phyloP scores from a whole-genome alignment of 2,797 vertebrate species.

The Ctenopoma multispine region DNA sequence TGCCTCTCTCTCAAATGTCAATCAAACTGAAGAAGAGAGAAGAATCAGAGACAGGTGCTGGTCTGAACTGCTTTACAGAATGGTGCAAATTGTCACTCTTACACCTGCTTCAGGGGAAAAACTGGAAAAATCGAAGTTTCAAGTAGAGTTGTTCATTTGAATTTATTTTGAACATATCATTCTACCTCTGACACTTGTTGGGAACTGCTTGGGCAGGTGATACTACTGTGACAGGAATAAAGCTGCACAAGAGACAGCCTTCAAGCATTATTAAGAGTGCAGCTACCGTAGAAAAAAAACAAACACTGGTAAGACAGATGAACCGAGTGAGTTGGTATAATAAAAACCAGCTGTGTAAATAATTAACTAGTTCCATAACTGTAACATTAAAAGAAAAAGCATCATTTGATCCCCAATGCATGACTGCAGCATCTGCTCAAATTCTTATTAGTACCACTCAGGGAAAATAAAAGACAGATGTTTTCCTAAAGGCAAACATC shows the following conservation, averaged over 20 bases:
- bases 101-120: constrained; percentile 24
- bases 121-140: constrained; percentile 14
- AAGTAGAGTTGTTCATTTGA: constrained; percentile 20
- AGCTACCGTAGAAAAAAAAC: constrained; percentile 23
- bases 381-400: constrained; percentile 19
- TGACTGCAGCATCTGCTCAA: constrained; percentile 24
- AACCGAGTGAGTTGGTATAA: constrained; percentile 25
- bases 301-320: not conserved
- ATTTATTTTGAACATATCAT: constrained; percentile 19
- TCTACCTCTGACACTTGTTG: constrained; percentile 30
- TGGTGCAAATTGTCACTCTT: constrained; percentile 18
- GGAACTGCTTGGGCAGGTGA: not conserved
- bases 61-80: constrained; percentile 19
- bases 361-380: constrained; percentile 7
- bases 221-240: constrained; percentile 7
- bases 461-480: constrained; percentile 7
- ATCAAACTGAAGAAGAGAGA: constrained; percentile 49
- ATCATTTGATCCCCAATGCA: constrained; percentile 25
- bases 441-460: not conserved
- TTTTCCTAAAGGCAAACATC: constrained; percentile 9
- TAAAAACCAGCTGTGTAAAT: constrained; percentile 33
- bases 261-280: constrained; percentile 21
- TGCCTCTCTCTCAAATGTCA: constrained; percentile 52
- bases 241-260: constrained; percentile 12
- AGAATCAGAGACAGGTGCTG: constrained; percentile 23